phyloP scores from a whole-genome alignment of 1,140 invertebrate genomes.

The Calephelis nemesis region DNA sequence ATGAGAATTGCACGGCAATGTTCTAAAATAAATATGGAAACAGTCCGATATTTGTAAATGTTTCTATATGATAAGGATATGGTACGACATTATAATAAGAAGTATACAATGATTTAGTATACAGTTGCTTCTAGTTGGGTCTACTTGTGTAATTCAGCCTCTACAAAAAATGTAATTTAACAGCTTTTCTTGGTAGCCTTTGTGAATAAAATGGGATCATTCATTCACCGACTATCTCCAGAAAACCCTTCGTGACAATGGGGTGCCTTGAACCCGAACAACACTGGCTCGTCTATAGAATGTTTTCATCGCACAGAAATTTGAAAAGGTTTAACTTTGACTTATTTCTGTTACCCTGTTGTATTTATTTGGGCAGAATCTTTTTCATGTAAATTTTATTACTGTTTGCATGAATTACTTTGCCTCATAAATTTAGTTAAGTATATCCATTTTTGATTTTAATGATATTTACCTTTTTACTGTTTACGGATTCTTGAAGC shows the following conservation, averaged over 20 bases:
- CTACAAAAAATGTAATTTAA: neutral
- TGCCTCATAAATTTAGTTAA: too few species aligned
- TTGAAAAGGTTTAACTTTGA: neutral
- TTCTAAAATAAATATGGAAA: too few species aligned
- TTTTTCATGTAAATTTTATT: too few species aligned
- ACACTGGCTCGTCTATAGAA: neutral
- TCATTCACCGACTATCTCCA: neutral
- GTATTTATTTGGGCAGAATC: too few species aligned
- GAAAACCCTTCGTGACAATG: neutral
- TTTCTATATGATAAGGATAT: neutral
- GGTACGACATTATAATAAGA: neutral
- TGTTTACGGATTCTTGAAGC: too few species aligned
- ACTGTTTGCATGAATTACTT: too few species aligned
- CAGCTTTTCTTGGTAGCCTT: neutral
- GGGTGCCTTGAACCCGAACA: neutral
- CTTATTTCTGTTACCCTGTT: neutral
- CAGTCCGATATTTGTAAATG: too few species aligned
- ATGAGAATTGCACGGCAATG: too few species aligned
- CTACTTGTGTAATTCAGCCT: neutral
- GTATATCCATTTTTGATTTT: too few species aligned
- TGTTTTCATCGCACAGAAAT: neutral
- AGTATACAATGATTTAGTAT: neutral
- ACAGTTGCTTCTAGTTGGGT: neutral
- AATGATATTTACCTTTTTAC: too few species aligned
- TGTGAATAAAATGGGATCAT: neutral